Conservation (phyloP, 1,140 invertebrate species). For the Cydia amplana region DNA sequence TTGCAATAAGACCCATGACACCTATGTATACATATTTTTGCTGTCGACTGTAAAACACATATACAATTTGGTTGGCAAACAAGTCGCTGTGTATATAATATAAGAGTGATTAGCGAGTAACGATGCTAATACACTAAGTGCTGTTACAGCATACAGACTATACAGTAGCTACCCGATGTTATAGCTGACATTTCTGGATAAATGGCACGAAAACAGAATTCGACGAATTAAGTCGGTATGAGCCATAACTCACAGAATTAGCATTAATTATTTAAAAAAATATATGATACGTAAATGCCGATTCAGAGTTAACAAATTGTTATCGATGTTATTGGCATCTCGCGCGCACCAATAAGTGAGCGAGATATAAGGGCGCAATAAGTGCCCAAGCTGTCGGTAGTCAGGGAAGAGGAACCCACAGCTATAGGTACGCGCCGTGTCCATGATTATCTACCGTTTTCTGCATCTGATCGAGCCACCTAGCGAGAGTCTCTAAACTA, state of each 20-base stretch:
- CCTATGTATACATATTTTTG: not conserved
- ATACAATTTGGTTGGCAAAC: not conserved
- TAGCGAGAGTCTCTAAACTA: not conserved
- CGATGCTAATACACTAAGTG: slow-evolving; percentile 15
- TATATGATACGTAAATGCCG: too few relatives aligned
- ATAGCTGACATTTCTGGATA: too few relatives aligned
- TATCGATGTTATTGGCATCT: too few relatives aligned
- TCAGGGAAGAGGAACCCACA: too few relatives aligned
- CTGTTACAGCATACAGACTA: not conserved
- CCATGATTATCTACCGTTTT: not conserved
- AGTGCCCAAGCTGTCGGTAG: not conserved
- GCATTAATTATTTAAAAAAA: too few relatives aligned
- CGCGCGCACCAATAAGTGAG: too few relatives aligned
- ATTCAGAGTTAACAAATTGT: too few relatives aligned
- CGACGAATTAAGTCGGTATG: too few relatives aligned
- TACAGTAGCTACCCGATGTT: not conserved
- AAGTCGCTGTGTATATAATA: slow-evolving; percentile 12
- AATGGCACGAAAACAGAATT: too few relatives aligned
- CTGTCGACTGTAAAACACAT: not conserved
- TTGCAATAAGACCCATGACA: not conserved
- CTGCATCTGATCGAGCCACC: not conserved
- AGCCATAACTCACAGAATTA: too few relatives aligned
- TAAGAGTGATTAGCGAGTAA: slow-evolving; percentile 1
- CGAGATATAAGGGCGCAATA: too few relatives aligned
- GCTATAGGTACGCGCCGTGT: not conserved